phyloP scores from a whole-genome alignment of 2,797 vertebrate genomes.

The Spinus olivaceus region DNA sequence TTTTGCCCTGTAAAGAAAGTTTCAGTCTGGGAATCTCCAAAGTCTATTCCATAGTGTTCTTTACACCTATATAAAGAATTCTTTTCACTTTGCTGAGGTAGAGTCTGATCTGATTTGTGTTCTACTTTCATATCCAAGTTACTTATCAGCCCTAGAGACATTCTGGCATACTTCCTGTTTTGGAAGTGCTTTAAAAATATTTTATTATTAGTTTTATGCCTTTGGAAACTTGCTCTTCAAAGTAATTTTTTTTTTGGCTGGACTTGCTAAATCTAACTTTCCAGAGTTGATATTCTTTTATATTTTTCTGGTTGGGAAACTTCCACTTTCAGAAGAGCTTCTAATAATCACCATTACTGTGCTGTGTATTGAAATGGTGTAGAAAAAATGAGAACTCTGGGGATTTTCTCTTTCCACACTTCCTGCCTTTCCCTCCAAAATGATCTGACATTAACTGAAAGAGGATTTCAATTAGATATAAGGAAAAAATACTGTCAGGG shows the following conservation, averaged over 20 bases:
- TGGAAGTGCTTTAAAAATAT: background rate
- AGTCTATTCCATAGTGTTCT: background rate
- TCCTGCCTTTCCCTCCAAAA: background rate
- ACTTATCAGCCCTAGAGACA: background rate
- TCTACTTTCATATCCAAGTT: background rate
- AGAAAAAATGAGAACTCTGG: background rate
- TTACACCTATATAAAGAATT: background rate
- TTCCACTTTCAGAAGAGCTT: constrained; percentile 1
- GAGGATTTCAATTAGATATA: background rate
- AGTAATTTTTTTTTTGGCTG: background rate
- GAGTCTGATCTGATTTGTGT: background rate
- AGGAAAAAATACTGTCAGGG: background rate
- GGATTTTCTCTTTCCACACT: background rate
- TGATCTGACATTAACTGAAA: background rate
- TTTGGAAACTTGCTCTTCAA: constrained; percentile 12
- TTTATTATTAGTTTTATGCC: background rate
- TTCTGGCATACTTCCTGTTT: background rate
- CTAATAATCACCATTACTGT: background rate
- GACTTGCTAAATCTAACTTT: background rate
- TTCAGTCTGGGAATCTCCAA: background rate
- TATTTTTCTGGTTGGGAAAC: background rate
- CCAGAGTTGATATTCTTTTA: background rate
- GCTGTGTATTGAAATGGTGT: background rate
- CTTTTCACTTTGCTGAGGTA: background rate
- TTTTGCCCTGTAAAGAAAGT: background rate